These are phyloP conservation scores for Chironomus tepperi DNA, from an alignment of 1,140 invertebrate genomes.

Conservation along the genomic window DNA sequence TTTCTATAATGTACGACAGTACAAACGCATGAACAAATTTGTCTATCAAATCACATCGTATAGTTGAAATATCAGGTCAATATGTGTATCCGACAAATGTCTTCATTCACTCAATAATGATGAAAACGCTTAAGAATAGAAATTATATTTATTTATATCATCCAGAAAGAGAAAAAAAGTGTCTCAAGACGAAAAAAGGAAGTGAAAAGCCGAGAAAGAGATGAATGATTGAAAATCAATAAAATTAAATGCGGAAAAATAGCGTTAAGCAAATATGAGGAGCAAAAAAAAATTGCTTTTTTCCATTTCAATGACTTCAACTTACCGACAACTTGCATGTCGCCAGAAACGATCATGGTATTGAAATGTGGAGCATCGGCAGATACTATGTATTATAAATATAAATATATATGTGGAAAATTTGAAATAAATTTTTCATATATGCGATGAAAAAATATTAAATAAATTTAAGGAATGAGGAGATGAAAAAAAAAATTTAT, in stretches of 20 bases:
- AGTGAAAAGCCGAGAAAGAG: background rate
- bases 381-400: conserved; percentile 46
- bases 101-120: too few species aligned
- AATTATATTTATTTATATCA: too few species aligned
- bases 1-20: too few species aligned
- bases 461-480: too few species aligned
- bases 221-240: conserved; percentile 21
- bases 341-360: conserved; percentile 53
- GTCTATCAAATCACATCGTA: too few species aligned
- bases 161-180: too few species aligned
- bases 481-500: too few species aligned
- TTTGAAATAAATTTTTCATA: background rate
- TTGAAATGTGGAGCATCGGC: conserved; percentile 78
- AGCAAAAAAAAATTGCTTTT: background rate
- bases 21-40: too few species aligned
- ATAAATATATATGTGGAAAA: background rate
- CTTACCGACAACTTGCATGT: conserved; percentile 63
- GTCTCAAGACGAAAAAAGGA: background rate
- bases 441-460: background rate
- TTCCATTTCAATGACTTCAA: conserved; percentile 16
- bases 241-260: conserved; percentile 23
- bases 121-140: too few species aligned
- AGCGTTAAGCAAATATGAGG: conserved; percentile 1
- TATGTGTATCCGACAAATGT: too few species aligned
- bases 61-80: too few species aligned